Evolutionary conservation across 2,888 invertebrate species (phyloP).

Genomic region (Hirtodrosophila histrioides): DNA sequence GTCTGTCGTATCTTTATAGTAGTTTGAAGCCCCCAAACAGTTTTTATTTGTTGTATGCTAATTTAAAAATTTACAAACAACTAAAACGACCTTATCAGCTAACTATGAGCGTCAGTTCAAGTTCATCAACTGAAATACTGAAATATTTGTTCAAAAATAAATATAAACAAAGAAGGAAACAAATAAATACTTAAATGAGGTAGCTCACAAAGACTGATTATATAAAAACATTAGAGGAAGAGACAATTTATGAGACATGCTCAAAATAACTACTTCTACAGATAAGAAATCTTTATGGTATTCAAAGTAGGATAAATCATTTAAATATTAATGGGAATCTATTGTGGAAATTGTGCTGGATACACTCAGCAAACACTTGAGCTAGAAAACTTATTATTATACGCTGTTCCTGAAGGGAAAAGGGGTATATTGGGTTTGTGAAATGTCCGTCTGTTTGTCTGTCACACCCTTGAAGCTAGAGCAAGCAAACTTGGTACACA

Average conservation of each 20-base stretch:
- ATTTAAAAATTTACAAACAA: slow-evolving; percentile 9
- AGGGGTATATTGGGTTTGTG: too few relatives aligned
- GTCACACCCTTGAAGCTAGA: too few relatives aligned
- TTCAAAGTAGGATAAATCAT: neutral
- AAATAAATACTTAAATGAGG: slow-evolving; percentile 7
- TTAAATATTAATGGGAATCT: slow-evolving; percentile 1
- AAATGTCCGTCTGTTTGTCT: too few relatives aligned
- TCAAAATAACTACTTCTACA: neutral
- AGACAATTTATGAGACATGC: neutral
- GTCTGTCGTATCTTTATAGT: neutral
- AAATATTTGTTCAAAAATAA: slow-evolving; percentile 20
- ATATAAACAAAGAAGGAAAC: slow-evolving; percentile 13
- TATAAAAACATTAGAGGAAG: too few relatives aligned
- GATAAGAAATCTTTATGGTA: neutral
- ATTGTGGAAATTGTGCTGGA: too few relatives aligned
- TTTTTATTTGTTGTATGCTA: slow-evolving; percentile 3
- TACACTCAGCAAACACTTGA: too few relatives aligned
- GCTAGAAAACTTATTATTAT: too few relatives aligned
- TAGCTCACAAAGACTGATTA: slow-evolving; percentile 5
- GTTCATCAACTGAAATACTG: slow-evolving; percentile 19
- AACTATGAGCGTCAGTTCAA: slow-evolving; percentile 5
- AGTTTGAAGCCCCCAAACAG: neutral
- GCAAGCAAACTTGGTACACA: too few relatives aligned
- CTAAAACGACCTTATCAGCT: slow-evolving; percentile 33
- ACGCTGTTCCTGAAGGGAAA: too few relatives aligned